Percentiles rank a stretch among this genome's conserved stretches.
Conservation (phyloP, 2,797 vertebrate species). For the Enteromius fasciolatus region DNA sequence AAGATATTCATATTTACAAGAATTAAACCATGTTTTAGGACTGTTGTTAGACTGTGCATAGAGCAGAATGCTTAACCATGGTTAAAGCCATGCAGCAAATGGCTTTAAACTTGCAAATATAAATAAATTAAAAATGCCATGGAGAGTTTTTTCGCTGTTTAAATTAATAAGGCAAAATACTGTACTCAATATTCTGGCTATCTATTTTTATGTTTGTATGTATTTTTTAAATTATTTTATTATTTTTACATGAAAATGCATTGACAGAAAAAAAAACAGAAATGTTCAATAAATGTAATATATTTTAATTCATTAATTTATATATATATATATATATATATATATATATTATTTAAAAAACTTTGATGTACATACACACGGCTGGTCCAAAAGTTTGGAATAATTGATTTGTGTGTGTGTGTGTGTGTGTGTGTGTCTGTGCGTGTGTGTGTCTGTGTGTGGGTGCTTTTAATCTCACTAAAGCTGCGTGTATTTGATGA, state of each 20-base stretch:
- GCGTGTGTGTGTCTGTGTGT: not conserved
- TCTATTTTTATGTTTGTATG: not conserved
- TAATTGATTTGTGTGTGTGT: not conserved
- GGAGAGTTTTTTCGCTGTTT: not conserved
- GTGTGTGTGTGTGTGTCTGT: not conserved
- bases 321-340: not conserved
- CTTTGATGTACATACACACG: not conserved
- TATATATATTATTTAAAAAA: not conserved
- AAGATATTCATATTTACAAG: not conserved
- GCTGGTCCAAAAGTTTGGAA: not conserved
- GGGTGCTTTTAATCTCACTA: not conserved
- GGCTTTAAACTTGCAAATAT: not conserved
- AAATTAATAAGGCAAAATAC: not conserved
- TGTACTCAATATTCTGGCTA: not conserved
- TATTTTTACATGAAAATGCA: not conserved
- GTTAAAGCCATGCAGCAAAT: not conserved
- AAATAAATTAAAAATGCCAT: not conserved
- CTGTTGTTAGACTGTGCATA: not conserved
- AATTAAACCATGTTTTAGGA: not conserved
- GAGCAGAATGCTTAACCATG: not conserved
- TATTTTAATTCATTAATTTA: not conserved
- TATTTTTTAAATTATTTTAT: not conserved
- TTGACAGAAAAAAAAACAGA: not conserved
- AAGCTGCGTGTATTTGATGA: not conserved
- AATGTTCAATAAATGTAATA: not conserved